Evolutionary conservation across 2,888 invertebrate species (phyloP), one percentile per base, ranked within the genome.

Genomic region (Tridacna gigas): DNA sequence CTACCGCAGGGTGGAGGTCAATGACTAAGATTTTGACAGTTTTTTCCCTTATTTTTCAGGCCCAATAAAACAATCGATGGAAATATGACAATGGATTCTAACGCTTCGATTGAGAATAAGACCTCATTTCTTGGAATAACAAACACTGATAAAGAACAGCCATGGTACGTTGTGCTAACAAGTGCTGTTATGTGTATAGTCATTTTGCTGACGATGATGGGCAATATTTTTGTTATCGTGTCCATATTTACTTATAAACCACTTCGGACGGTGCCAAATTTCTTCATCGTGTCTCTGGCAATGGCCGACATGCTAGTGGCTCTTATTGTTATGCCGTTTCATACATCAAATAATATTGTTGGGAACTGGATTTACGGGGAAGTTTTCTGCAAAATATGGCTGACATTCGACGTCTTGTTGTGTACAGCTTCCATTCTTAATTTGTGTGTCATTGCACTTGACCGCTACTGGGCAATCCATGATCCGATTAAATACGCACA

Each of bases 401-500:
- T 99, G 87, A 99, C 99, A 0, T 97, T 99, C 80, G 99, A 99
- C 95, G 99, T 99, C 18, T 98, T 99, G 98, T 97, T 99, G 97
- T 99, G 99, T 95, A 99, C 99, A 0, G 98, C 99, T 0, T 98
- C 98, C 91, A 99, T 99, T 92, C 96, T 99, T 91, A 99, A 99
- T 95, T 96, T 99, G 79, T 98, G 98, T 94, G 99, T 98, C 91
- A 99, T 99, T 94, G 98, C 98, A 22, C 96, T 99, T 94, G 99
- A 95, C 86, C 93, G 96, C 22, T 99, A 99, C 96, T 97, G 99
- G 91, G 99, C 99, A 37, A 99, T 99, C 84, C 99, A 99, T 63
- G 96, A 98, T 78, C 99, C 99, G 0, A 97, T 99, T 92, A 97
- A 97, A 94, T 99, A 99, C 96, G 98, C 99, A 37, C 96, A 97